A percentile compares a stretch with the other conserved stretches of the same genome.
Conservation (phyloP, 37 sponge, comb jelly and placozoan genomes). For the Halisarca cf. caerulea region DNA sequence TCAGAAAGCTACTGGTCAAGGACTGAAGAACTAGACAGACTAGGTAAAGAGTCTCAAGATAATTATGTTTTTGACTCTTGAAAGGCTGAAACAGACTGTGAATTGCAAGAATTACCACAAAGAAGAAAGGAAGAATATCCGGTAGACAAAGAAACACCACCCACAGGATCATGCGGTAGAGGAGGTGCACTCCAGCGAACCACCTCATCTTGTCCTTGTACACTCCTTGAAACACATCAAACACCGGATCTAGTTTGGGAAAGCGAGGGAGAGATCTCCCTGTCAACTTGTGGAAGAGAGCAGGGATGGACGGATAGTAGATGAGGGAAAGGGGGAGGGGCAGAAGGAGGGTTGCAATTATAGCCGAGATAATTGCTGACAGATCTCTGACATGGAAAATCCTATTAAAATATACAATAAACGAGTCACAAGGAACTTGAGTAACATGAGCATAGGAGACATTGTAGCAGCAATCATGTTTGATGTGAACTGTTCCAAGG, state of each 20-base stretch:
- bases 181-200: not conserved
- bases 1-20: too few relatives aligned
- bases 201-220: not conserved
- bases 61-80: not conserved
- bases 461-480: too few relatives aligned
- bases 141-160: not conserved
- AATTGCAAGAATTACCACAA: not conserved
- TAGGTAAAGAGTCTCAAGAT: slow-evolving; percentile 6
- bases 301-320: not conserved
- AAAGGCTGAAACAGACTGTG: slow-evolving; percentile 9
- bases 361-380: too few relatives aligned
- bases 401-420: too few relatives aligned
- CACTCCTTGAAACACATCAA: slow-evolving; percentile 15
- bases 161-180: not conserved
- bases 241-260: not conserved
- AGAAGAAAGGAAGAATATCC: not conserved
- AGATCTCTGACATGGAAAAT: too few relatives aligned
- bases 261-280: not conserved
- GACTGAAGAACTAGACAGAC: too few relatives aligned
- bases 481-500: too few relatives aligned
- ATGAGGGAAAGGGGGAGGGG: not conserved
- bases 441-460: too few relatives aligned
- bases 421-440: too few relatives aligned
- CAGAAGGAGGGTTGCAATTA: not conserved
- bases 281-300: not conserved